Conservation (phyloP, 2,888 invertebrate species). For the Acronicta leporina region DNA sequence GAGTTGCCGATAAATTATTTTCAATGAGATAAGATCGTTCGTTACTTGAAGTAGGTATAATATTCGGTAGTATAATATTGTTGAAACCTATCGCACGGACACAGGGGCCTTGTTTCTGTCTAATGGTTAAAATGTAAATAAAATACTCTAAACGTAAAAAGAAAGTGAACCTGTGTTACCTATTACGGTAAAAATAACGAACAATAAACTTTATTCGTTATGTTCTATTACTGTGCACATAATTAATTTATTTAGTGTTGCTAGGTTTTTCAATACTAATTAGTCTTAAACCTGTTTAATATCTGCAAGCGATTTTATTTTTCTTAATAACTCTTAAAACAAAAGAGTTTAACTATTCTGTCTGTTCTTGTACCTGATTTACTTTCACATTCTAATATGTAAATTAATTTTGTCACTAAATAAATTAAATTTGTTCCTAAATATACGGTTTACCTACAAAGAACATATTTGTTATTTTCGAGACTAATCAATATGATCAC, state of each 20-base stretch:
- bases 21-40: not conserved
- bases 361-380: constrained; percentile 56
- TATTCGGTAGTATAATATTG: not conserved
- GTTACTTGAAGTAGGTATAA: too few relatives aligned
- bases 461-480: constrained; percentile 12
- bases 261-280: constrained; percentile 2
- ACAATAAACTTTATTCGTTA: constrained; percentile 14
- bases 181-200: not conserved
- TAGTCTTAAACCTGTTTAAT: constrained; percentile 15
- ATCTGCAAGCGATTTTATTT: constrained; percentile 15
- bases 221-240: constrained; percentile 2
- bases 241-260: constrained; percentile 14
- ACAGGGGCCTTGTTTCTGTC: constrained; percentile 1
- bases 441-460: not conserved
- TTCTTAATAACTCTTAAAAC: constrained; percentile 38
- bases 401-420: constrained; percentile 14
- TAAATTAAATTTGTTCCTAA: constrained; percentile 40
- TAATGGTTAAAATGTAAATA: not conserved
- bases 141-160: not conserved
- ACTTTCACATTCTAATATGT: constrained; percentile 15
- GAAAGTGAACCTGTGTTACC: not conserved
- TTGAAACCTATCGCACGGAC: not conserved
- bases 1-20: constrained; percentile 2
- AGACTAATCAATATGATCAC: constrained; percentile 31
- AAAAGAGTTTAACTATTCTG: constrained; percentile 38